Base-by-base conservation (phyloP, 2,113 vertebrate genomes). In the Mixornis gularis region DNA sequence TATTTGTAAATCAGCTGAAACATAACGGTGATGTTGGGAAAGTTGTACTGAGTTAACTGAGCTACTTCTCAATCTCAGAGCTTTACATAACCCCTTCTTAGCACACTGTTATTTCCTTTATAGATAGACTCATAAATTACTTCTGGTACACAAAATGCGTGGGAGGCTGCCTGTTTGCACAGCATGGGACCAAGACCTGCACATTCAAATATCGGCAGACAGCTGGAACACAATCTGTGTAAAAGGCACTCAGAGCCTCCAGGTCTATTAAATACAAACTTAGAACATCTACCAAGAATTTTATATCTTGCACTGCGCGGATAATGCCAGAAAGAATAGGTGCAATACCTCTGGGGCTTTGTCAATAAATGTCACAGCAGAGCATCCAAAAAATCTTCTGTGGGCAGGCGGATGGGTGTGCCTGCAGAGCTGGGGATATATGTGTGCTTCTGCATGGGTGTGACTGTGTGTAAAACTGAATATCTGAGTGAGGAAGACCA, bases 151-250 rank as follows among this genome's bases (percentile, higher is more conserved):
- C 92, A 96, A 83, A 94, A 91, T 95, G 96, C 7, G 64, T 96
- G 92, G 91, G 94, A 96, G 84, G 85, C 86, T 97, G 93, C 94
- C 90, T 97, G 91, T 96, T 97, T 94, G 73, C 95, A 95, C 92
- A 97, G 95, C 90, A 81, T 97, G 96, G 85, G 78, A 93, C 94
- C 83, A 72, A 92, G 94, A 97, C 93, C 95, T 95, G 88, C 85
- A 70, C 93, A 91, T 91, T 97, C 94, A 94, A 97, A 96, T 97
- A 95, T 94, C 41, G 17, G 85, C 90, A 97, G 95, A 96, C 89
- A 97, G 92, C 96, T 97, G 96, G 92, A 97, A 96, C 48, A 29
- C 95, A 97, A 94, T 97, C 95, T 97, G 94, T 95, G 94, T 92
- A 97, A 97, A 97, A 97, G 94, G 88, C 90, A 96, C 89, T 93